Evolutionary conservation across 2,113 vertebrate species (phyloP), one percentile per base, ranked within the genome.

Genomic region (Hydropotes inermis): DNA sequence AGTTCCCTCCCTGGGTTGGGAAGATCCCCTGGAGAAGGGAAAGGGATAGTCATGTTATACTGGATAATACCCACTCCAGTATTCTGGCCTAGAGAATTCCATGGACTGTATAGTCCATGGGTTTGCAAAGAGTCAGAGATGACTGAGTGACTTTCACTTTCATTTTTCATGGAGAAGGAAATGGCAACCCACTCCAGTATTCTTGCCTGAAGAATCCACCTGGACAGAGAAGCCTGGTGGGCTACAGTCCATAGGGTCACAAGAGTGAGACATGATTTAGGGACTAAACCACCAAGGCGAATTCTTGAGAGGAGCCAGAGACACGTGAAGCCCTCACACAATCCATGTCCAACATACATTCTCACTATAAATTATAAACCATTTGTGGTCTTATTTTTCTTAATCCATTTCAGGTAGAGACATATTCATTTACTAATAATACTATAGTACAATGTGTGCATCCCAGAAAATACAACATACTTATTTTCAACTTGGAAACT

Each of bases 401-500:
- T 39, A 33, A 70, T 81, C 25, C 10, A n/a, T 94, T 94, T 76
- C 30, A 92, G 33, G 2, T 43, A 55, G 57, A 64, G 11, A 21
- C 58, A 87, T 45, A 57, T 64, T 86, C n/a, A 87, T 84, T 70
- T 87, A 64, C 83, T 76, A 88, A 74, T 30, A 95, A 58, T 81
- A 39, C 5, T 60, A 21, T 11, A 57, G 6, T 61, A 83, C 25
- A 36, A 54, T 36, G n/a, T n/a, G 4, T 43, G 21, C 13, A 27
- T 39, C 50, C 13, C 64, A 2, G 7, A 96, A 89, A 95, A 85
- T 39, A 76, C 25, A 85, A 60, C 3, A 21, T 43, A 47, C 7
- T 96, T 33, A 78, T 88, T 86, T 96, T 95, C 74, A 88, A 58
- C 27, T 23, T 43, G 95, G 82, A 94, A 78, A 90, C 13, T 88